A percentile compares a stretch with the other conserved stretches of the same genome.
Evolutionary conservation across 2,797 vertebrate genomes (phyloP).

Genomic region (Cercopithecus hamlyni): DNA sequence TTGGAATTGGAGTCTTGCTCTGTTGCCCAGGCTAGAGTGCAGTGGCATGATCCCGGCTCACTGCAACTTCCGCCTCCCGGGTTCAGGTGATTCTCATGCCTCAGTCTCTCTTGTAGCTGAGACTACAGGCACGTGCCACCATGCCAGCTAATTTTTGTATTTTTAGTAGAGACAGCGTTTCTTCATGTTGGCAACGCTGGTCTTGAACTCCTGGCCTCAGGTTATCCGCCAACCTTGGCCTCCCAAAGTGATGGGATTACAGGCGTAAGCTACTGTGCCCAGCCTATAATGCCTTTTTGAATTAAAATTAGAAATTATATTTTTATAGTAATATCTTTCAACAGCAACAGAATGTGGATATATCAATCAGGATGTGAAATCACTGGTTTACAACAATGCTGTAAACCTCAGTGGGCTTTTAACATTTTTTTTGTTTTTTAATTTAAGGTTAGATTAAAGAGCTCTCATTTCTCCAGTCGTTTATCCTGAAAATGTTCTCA

Average conservation of each 20-base stretch:
- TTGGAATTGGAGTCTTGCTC: neutral
- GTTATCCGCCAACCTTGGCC: neutral
- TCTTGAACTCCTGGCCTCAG: neutral
- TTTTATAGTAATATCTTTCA: constrained; percentile 1
- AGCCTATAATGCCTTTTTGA: neutral
- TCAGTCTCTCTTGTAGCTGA: neutral
- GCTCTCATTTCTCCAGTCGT: constrained; percentile 45
- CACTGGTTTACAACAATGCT: constrained; percentile 20
- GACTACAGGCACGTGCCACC: neutral
- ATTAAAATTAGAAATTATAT: constrained; percentile 1
- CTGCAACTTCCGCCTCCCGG: neutral
- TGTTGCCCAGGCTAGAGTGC: neutral
- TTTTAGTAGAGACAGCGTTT: neutral
- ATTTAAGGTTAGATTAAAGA: constrained; percentile 59
- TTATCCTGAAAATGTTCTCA: constrained; percentile 69
- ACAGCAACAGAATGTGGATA: neutral
- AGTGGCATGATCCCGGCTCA: neutral
- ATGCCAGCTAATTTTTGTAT: neutral
- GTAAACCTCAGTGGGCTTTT: constrained; percentile 58
- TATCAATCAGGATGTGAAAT: constrained; percentile 19
- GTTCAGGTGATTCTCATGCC: neutral
- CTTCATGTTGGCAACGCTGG: neutral
- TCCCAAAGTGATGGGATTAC: neutral
- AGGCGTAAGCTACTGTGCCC: neutral
- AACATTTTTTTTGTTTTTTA: constrained; percentile 52